Base-by-base conservation (phyloP, 2,888 invertebrate species). In the Argyresthia goedartella region DNA sequence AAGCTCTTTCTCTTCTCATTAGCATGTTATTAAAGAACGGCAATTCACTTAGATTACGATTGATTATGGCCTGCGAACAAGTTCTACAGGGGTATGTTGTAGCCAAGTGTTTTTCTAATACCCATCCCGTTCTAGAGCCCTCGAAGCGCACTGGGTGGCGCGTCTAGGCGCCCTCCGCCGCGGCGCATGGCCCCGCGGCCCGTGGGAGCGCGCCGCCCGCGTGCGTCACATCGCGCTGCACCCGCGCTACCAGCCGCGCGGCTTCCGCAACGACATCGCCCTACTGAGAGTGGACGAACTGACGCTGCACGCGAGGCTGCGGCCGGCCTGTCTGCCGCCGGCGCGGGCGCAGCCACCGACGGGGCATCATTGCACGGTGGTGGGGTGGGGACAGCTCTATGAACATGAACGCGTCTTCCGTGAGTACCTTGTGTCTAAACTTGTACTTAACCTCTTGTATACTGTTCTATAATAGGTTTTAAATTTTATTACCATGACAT, bases 321-420 rank as follows among this genome's bases (percentile, higher is more conserved):
- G 62, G 60, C 87, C 69, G 34, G 85, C 84, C 25, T 86, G 86
- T 56, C 65, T 86, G 52, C 94, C 94, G 8, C 84, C 87, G n/a
- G 69, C 86, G 4, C 79, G 87, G n/a, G 74, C 85, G 11, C 82
- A 85, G 46, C 88, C 91, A 0, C 87, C 87, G 33, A 90, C 92
- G 57, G 92, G 92, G 0, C 87, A 89, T 1, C 87, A 90, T 58
- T 94, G 94, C 71, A 93, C 93, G 0, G 92, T 94, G 14, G 90
- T 94, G 11, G 94, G 94, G 6, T 94, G 94, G 94, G 94, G 94
- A 34, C 93, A 94, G 67, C 85, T 93, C 0, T 92, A 91, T 63
- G 94, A 94, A 77, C 91, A 92, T 55, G 93, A 93, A 52, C 84
- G 93, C 55, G 91, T 93, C 53, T 94, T 94, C 71, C 94, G 94